Evolutionary conservation across 2,797 vertebrate genomes (phyloP), one percentile per base, ranked within the genome.

Genomic region (Xenopus petersii): DNA sequence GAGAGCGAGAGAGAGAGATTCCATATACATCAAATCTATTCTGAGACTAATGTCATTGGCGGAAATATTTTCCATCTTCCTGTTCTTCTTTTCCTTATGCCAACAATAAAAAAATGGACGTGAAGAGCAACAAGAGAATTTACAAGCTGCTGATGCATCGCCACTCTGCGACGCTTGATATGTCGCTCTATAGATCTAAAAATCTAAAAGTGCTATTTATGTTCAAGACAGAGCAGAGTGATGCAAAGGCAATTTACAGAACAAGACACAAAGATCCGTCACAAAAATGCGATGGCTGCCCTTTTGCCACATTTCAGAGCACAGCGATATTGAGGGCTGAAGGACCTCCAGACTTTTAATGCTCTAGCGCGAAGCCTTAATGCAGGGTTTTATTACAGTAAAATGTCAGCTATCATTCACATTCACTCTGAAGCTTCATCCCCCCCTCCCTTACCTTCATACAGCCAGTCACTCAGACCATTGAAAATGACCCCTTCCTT

Each of bases 381-480:
- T 74, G 77, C 65, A 74, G 62, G 71, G 67, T 62, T 79, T 79
- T 74, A 74, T 79, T 74, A 70, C 66, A 55, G 68, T 65, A 66
- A 69, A 66, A 70, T 74, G 77, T 54, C 71, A 74, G 71, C 71
- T 74, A 79, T 74, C 71, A 60, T 74, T 74, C 77, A 74, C 15
- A 33, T 17, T 64, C 15, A 6, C 15, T 36, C 15, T 56, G 3
- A 17, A 17, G 54, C 7, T 13, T 13, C 62, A 21, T 10, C 10
- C 5, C 6, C 12, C 26, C 7, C 56, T 0, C 12, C 71, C 91
- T 87, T 88, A 99, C 97, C 97, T 92, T 98, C 97, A 0, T 99
- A 99, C 0, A 99, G 90, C 97, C 97, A 99, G 91, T 99, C 97
- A 9, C 94, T 92, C 58, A 98, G 94, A 63, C 97, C 97, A 3